Base-by-base conservation (phyloP, 92 coral and sea anemone species). In the Pocillopora grandis region DNA sequence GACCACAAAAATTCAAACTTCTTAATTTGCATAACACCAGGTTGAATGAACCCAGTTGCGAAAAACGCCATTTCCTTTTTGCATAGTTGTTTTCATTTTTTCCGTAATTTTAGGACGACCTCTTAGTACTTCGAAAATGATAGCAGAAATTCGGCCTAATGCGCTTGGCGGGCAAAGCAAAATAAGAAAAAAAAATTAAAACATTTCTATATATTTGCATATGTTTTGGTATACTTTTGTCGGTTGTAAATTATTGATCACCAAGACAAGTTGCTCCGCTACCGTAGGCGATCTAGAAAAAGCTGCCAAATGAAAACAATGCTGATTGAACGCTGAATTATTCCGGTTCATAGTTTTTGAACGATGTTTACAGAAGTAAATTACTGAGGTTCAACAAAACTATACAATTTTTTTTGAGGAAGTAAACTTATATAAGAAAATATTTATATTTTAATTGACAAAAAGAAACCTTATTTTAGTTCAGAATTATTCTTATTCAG, bases 221-320 rank as follows among this genome's bases (percentile, higher is more conserved):
- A 76, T 31, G 56, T 27, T 58, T 8, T 58, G 10, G 68, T 76
- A 13, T 17, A 76, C 66, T 61, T 59, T 31, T 13, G 61, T 66
- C 57, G 5, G 52, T 76, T 76, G n/a, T 76, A 60, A 76, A 76
- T 60, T 59, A 76, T 76, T 76, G 31, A 76, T 19, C 20, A 58
- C 56, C 37, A 33, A 21, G 42, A 23, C 31, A 76, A 16, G 48
- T 60, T 23, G 17, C 15, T 60, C 36, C 2, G 58, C 18, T 59
- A 59, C 14, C 18, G 62, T 59, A 59, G 62, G 75, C 15, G 57
- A 55, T 70, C 14, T 37, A 16, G 11, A 55, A n/a, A 70, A 70
- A 10, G 8, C 20, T 9, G 55, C 17, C 36, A 17, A 42, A 15
- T 35, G 55, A 35, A 37, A n/a, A 17, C 72, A 68, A 68, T 31